Evolutionary conservation across 2,888 invertebrate genomes (phyloP).

Genomic region (Rhagium mordax): DNA sequence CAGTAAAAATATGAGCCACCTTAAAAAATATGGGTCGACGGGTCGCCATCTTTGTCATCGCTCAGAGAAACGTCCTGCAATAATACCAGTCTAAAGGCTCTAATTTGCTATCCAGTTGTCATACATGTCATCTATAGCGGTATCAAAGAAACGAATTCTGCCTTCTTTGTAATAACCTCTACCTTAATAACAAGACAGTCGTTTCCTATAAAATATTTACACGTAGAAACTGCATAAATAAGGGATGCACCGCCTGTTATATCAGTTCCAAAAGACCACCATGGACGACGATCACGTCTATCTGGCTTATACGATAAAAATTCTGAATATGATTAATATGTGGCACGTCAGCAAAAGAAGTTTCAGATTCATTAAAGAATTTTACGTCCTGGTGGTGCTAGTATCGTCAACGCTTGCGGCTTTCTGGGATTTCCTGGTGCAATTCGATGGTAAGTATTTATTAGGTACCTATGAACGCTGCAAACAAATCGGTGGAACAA

Average conservation of each 20-base stretch:
- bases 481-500: no score
- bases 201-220: neutral
- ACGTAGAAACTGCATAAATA: neutral
- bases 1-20: no score
- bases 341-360: constrained; percentile 33
- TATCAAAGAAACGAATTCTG: neutral
- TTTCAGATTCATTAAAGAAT: constrained; percentile 28
- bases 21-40: no score
- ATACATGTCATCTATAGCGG: neutral
- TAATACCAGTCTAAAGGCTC: neutral
- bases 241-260: neutral
- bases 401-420: constrained; percentile 27
- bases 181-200: neutral
- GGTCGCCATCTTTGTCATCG: neutral
- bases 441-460: constrained; percentile 35
- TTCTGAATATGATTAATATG: constrained; percentile 39
- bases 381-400: constrained; percentile 35
- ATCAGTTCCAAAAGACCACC: neutral
- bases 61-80: neutral
- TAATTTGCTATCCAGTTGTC: neutral
- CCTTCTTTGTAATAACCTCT: neutral
- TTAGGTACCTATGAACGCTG: neutral
- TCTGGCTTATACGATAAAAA: constrained; percentile 40
- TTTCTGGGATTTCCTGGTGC: constrained; percentile 31
- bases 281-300: constrained; percentile 30